These are phyloP conservation scores for Gasterosteus aculeatus DNA, from an alignment of 2,113 vertebrate species.

Conservation along the genomic window DNA sequence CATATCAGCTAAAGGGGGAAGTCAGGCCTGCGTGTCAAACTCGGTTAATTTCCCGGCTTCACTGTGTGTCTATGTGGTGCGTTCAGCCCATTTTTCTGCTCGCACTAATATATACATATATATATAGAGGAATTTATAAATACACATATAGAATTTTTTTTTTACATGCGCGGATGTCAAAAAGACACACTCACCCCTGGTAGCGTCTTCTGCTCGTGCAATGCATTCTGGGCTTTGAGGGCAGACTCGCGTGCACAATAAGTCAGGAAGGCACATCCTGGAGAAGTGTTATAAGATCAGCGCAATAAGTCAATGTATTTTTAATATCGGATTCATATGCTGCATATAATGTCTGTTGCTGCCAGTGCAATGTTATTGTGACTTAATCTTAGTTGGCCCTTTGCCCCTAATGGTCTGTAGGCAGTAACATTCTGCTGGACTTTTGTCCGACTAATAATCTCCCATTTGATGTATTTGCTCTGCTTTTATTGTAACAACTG, in stretches of 20 bases:
- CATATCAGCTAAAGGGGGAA: conserved; percentile 66
- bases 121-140: background rate
- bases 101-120: background rate
- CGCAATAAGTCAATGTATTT: conserved; percentile 37
- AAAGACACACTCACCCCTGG: conserved; percentile 79
- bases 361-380: conserved; percentile 19
- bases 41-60: conserved; percentile 55
- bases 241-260: conserved; percentile 83
- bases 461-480: conserved; percentile 26
- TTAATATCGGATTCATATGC: conserved; percentile 23
- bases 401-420: conserved; percentile 21
- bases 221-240: conserved; percentile 84
- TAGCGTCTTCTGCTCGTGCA: conserved; percentile 85
- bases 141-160: background rate
- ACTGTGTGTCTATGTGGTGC: conserved; percentile 28
- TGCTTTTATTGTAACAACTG: conserved; percentile 21
- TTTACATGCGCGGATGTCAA: conserved; percentile 18
- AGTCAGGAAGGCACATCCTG: conserved; percentile 83
- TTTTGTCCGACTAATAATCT: conserved; percentile 28
- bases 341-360: conserved; percentile 8
- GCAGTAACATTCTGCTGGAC: conserved; percentile 36
- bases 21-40: conserved; percentile 66
- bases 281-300: conserved; percentile 24
- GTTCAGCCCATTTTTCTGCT: conserved; percentile 34
- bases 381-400: conserved; percentile 20